Evolutionary conservation across 1,140 invertebrate genomes (phyloP).

Genomic region (Theocolax elegans): DNA sequence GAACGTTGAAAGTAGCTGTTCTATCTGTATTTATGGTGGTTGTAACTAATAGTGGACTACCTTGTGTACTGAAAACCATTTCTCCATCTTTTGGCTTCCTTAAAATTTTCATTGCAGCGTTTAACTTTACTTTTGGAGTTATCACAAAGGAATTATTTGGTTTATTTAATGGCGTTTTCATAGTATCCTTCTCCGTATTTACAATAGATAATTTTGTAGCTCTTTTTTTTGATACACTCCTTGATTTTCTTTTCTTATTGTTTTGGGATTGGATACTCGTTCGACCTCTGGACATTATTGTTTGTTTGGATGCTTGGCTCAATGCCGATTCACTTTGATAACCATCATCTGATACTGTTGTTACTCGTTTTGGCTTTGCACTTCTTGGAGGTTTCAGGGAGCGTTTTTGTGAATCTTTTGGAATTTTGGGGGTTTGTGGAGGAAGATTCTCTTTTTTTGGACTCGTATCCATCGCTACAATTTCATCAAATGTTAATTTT

Average conservation of each 20-base stretch:
- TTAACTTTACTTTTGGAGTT: slow-evolving; percentile 68
- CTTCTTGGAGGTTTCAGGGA: slow-evolving; percentile 37
- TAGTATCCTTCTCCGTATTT: slow-evolving; percentile 37
- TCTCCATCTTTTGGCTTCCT: slow-evolving; percentile 73
- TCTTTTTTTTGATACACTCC: slow-evolving; percentile 46
- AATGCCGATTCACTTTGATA: slow-evolving; percentile 32
- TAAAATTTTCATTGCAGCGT: slow-evolving; percentile 71
- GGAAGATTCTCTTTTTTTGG: slow-evolving; percentile 48
- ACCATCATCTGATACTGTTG: slow-evolving; percentile 1
- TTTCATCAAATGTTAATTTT: slow-evolving; percentile 50
- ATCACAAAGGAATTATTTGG: slow-evolving; percentile 43
- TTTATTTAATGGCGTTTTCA: slow-evolving; percentile 55
- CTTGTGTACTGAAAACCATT: slow-evolving; percentile 75
- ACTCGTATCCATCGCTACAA: slow-evolving; percentile 39
- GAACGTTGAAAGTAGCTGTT: slow-evolving; percentile 74
- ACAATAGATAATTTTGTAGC: slow-evolving; percentile 36
- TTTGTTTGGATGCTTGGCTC: slow-evolving; percentile 40
- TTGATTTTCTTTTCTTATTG: slow-evolving; percentile 27
- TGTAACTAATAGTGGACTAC: slow-evolving; percentile 73
- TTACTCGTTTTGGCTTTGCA: slow-evolving; percentile 20
- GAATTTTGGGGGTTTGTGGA: slow-evolving; percentile 39
- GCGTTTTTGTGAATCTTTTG: slow-evolving; percentile 28
- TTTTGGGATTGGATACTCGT: slow-evolving; percentile 24
- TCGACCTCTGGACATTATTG: neutral
- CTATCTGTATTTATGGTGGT: slow-evolving; percentile 59